phyloP scores from a whole-genome alignment of 2,113 vertebrate species.

The Peucedramus taeniatus region DNA sequence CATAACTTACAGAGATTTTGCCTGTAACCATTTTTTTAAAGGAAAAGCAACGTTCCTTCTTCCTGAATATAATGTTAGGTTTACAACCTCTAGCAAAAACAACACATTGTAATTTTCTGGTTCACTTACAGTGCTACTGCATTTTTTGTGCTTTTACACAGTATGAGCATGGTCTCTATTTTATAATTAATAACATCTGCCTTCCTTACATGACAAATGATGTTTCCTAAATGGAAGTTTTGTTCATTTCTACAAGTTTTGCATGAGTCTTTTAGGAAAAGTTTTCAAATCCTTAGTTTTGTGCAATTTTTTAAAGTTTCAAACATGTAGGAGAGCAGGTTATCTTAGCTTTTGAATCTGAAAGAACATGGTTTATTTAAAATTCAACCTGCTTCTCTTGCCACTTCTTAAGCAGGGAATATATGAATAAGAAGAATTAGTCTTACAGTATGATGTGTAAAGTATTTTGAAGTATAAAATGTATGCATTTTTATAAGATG shows the following conservation, averaged over 20 bases:
- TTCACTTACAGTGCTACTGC: not conserved
- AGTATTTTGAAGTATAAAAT: not conserved
- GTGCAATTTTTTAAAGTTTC: not conserved
- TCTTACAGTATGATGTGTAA: not conserved
- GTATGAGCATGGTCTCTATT: not conserved
- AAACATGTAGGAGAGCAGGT: not conserved
- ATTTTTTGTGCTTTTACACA: not conserved
- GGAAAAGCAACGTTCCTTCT: not conserved
- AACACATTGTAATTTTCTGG: conserved; percentile 8
- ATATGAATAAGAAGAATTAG: not conserved
- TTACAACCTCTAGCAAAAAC: conserved; percentile 14
- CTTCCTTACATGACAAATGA: not conserved
- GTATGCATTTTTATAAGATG: not conserved
- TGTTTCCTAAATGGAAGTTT: not conserved
- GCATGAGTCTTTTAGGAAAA: not conserved
- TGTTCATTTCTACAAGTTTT: not conserved
- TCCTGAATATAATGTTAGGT: not conserved
- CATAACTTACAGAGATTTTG: not conserved
- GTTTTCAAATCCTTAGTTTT: not conserved
- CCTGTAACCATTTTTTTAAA: not conserved
- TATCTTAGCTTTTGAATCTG: not conserved
- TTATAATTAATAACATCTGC: conserved; percentile 26
- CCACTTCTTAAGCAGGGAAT: not conserved
- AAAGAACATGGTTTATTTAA: not conserved
- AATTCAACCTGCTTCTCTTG: not conserved